Percentiles rank a stretch among this genome's conserved stretches.
These are phyloP conservation scores for Solea solea DNA, from an alignment of 2,113 vertebrate genomes.

Conservation along the genomic window DNA sequence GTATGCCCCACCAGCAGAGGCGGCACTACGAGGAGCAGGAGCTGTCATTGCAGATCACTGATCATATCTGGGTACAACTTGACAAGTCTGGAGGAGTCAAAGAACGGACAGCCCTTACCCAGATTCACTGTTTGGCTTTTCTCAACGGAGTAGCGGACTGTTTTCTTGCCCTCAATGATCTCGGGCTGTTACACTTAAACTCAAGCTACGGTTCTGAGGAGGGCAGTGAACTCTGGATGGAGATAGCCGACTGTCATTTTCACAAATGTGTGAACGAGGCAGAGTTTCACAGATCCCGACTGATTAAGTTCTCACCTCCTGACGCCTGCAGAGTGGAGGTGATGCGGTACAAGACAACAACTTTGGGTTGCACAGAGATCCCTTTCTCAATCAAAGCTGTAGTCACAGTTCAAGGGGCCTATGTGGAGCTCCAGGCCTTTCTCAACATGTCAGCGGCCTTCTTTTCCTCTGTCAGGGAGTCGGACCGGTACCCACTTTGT, in stretches of 20 bases:
- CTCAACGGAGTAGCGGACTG: constrained; percentile 86
- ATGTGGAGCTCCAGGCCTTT: constrained; percentile 93
- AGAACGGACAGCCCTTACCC: constrained; percentile 85
- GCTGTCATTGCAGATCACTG: constrained; percentile 89
- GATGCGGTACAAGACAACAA: constrained; percentile 88
- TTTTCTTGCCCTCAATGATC: constrained; percentile 92
- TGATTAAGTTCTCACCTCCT: constrained; percentile 88
- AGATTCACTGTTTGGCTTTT: constrained; percentile 91
- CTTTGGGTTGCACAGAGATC: constrained; percentile 78
- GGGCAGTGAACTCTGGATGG: constrained; percentile 84
- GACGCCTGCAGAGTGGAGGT: constrained; percentile 92
- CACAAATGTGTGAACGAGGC: constrained; percentile 87
- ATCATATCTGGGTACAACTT: constrained; percentile 90
- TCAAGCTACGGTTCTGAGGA: constrained; percentile 85
- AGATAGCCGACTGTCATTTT: constrained; percentile 86
- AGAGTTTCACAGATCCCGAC: constrained; percentile 85
- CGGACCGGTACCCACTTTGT: constrained; percentile 80
- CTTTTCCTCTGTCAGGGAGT: constrained; percentile 31
- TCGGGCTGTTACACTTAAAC: constrained; percentile 83
- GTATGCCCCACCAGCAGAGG: constrained; percentile 76
- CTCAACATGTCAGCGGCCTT: constrained; percentile 85
- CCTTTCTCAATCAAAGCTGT: constrained; percentile 91
- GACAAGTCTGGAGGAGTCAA: constrained; percentile 83
- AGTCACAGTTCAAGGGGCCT: constrained; percentile 93
- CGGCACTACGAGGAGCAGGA: constrained; percentile 92